Percentiles rank a stretch among this genome's conserved stretches.
Evolutionary conservation across 2,797 vertebrate genomes (phyloP).

Genomic region (Stomatorhinus walkeri): DNA sequence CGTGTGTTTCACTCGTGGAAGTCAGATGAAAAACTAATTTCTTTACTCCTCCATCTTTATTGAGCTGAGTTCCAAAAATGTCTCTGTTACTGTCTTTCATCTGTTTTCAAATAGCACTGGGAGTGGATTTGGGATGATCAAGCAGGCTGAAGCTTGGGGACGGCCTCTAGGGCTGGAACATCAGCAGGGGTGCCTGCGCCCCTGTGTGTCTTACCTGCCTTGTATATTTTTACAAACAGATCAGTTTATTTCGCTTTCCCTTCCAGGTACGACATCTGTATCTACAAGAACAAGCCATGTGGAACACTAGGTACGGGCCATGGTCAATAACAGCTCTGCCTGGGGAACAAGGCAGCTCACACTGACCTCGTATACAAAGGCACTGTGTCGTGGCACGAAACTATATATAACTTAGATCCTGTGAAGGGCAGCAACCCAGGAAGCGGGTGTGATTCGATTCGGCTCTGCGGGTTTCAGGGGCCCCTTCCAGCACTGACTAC

Average conservation of each 20-base stretch:
- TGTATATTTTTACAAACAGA: constrained; percentile 4
- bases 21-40: background rate
- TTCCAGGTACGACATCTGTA: constrained; percentile 93
- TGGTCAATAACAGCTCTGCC: background rate
- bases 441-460: background rate
- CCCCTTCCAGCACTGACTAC: background rate
- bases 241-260: constrained; percentile 20
- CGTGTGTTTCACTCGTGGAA: background rate
- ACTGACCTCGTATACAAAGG: background rate
- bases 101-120: background rate
- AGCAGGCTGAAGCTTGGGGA: background rate
- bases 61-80: background rate
- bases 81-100: background rate
- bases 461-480: background rate
- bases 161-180: background rate
- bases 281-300: constrained; percentile 98
- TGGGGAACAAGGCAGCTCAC: constrained; percentile 12
- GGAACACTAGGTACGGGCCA: constrained; percentile 82
- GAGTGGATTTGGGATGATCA: background rate
- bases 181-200: background rate
- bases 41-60: background rate
- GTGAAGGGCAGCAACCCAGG: constrained; percentile 12
- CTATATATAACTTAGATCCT: constrained; percentile 13
- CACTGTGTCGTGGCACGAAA: background rate
- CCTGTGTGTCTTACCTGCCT: background rate